Evolutionary conservation across 1,140 invertebrate species (phyloP).

Genomic region (Heliconius hermathena): DNA sequence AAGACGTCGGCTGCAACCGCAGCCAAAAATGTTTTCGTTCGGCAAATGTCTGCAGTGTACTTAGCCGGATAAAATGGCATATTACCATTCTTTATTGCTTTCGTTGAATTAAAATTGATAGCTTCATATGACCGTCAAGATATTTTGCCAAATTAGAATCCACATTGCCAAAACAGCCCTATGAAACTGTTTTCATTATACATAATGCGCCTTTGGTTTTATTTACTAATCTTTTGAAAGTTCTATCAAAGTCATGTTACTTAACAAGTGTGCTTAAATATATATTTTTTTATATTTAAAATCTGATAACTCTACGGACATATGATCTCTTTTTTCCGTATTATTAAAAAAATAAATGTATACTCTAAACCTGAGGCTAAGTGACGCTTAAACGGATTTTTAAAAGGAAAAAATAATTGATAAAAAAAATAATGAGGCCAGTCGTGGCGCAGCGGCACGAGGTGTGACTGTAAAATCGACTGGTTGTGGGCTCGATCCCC

Average conservation of each 20-base stretch:
- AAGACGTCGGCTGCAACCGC: constrained; percentile 52
- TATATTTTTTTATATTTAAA: no score
- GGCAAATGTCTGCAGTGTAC: constrained; percentile 48
- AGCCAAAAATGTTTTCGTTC: constrained; percentile 52
- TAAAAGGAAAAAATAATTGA: no score
- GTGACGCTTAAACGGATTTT: no score
- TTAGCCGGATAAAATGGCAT: constrained; percentile 45
- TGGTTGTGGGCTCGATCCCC: no score
- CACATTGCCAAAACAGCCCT: constrained; percentile 18
- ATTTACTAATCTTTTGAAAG: neutral
- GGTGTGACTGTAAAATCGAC: no score
- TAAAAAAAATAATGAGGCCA: no score
- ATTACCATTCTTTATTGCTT: constrained; percentile 41
- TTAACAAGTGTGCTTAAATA: no score
- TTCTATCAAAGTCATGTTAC: neutral
- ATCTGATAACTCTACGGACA: no score
- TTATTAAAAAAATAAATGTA: no score
- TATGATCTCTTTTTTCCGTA: no score
- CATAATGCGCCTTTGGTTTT: neutral
- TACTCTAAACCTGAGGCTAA: no score
- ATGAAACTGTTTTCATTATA: neutral
- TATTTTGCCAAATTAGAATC: constrained; percentile 39
- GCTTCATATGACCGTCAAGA: constrained; percentile 29
- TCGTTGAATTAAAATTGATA: constrained; percentile 34
- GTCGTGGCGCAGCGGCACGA: no score